These are phyloP conservation scores for Parazoanthus swiftii DNA, from an alignment of 92 coral and sea anemone species.

Conservation along the genomic window DNA sequence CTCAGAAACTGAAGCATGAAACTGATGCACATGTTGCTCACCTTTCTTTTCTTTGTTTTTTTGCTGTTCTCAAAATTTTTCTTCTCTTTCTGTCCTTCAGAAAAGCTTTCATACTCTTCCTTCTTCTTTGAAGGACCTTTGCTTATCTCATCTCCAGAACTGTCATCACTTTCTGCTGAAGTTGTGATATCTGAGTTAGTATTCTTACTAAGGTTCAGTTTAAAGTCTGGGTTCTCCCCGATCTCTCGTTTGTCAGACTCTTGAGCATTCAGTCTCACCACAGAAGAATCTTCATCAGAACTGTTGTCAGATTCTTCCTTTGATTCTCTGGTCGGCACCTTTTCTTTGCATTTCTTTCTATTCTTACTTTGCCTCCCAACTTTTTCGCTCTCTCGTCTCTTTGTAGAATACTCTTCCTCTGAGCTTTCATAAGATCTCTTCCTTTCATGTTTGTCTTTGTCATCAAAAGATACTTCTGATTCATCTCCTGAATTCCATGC, in stretches of 20 bases:
- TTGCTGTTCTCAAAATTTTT: conserved; percentile 16
- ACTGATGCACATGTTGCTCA: background rate
- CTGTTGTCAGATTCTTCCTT: background rate
- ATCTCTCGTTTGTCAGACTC: background rate
- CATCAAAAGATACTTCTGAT: background rate
- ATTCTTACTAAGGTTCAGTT: background rate
- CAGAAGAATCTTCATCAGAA: conserved; percentile 6
- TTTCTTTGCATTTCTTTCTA: background rate
- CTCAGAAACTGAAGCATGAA: background rate
- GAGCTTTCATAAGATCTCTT: background rate
- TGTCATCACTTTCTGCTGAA: background rate
- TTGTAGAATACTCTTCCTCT: background rate
- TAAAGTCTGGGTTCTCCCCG: background rate
- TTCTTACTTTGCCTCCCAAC: background rate
- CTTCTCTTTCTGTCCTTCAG: conserved; percentile 37
- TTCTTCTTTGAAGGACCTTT: background rate
- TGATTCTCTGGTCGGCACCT: background rate
- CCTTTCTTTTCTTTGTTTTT: conserved; percentile 22
- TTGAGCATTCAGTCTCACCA: background rate
- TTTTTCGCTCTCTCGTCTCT: background rate
- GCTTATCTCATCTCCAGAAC: conserved; percentile 24
- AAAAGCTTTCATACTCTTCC: conserved; percentile 10
- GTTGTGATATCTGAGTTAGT: conserved; percentile 20
- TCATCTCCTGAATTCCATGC: background rate
- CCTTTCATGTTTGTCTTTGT: background rate